Base-by-base conservation (phyloP, 2,888 invertebrate genomes). In the Timandra comae region DNA sequence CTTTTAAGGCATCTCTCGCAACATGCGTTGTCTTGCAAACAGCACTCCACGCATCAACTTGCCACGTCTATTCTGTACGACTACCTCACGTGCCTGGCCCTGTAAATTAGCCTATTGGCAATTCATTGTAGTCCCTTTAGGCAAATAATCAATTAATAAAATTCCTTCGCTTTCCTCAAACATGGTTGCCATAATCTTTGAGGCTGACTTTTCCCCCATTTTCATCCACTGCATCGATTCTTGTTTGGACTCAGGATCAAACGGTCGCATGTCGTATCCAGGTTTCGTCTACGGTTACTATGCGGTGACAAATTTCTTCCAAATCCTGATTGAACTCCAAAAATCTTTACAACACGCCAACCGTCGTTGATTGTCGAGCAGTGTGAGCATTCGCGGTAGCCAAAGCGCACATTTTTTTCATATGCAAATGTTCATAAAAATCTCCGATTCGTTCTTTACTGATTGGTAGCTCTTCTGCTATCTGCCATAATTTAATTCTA, bases 221-320 rank as follows among this genome's bases (percentile, higher is more conserved):
- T 34, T 28, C 9, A 30, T 30, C 36, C 33, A 36, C 27, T 36
- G 42, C 31, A 29, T 35, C 7, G 32, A 38, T 12, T 38, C 33
- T 19, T 41, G 34, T 35, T 38, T 33, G 12, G 38, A 38, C 26
- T 42, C 43, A 9, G 33, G 34, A 34, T 43, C 34, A 27, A 30
- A 43, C 7, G n/a, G n/a, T n/a, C n/a, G n/a, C n/a, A 16, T 37
- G 34, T 7, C 31, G 36, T 11, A 39, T 35, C 43, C 32, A 34
- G 2, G 30, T 33, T 36, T 36, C 30, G 25, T 39, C 36, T 16
- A 7, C 19, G 2, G 30, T 30, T 3, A 28, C 41, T 12, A 38
- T 60, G n/a, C 35, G 56, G 52, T 5, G 49, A 52, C 9, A 63
- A 63, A 39, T 23, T 23, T 12, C 23, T 12, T 30, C 13, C 8